Conservation (phyloP, 2,888 invertebrate genomes). For the Drosophila stalkeri region DNA sequence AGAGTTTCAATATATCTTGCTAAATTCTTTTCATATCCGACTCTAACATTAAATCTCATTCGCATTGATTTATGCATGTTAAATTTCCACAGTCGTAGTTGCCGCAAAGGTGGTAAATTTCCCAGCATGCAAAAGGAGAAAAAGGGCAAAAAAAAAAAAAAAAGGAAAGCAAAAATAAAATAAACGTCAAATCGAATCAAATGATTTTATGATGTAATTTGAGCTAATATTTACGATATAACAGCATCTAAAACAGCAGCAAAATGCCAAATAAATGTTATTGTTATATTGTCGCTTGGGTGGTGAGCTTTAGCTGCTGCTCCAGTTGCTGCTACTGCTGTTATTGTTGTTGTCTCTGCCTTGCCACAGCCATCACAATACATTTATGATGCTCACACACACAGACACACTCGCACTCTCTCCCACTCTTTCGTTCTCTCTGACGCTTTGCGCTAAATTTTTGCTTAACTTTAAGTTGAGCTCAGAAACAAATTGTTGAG, state of each 20-base stretch:
- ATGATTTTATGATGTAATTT: slow-evolving; percentile 85
- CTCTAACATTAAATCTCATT: background rate
- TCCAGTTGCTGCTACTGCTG: slow-evolving; percentile 18
- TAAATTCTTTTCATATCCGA: no score
- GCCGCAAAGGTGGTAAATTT: slow-evolving; percentile 60
- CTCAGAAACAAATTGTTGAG: slow-evolving; percentile 72
- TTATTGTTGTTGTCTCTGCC: slow-evolving; percentile 35
- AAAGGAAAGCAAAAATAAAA: slow-evolving; percentile 69
- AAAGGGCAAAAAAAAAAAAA: slow-evolving; percentile 5
- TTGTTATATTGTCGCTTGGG: slow-evolving; percentile 84
- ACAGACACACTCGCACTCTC: background rate
- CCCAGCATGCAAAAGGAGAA: slow-evolving; percentile 17
- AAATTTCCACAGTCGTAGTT: background rate
- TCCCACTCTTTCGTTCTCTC: background rate
- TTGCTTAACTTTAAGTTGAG: slow-evolving; percentile 60
- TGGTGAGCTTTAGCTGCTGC: slow-evolving; percentile 61
- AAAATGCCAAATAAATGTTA: slow-evolving; percentile 84
- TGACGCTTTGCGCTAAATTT: slow-evolving; percentile 35
- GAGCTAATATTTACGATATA: slow-evolving; percentile 85
- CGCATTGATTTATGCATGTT: slow-evolving; percentile 37
- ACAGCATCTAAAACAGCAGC: slow-evolving; percentile 84
- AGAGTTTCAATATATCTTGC: background rate
- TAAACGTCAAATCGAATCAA: slow-evolving; percentile 85
- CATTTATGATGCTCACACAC: slow-evolving; percentile 69
- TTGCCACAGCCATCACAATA: slow-evolving; percentile 28